Conservation (phyloP, 2,797 vertebrate genomes). For the Propithecus deckenii region DNA sequence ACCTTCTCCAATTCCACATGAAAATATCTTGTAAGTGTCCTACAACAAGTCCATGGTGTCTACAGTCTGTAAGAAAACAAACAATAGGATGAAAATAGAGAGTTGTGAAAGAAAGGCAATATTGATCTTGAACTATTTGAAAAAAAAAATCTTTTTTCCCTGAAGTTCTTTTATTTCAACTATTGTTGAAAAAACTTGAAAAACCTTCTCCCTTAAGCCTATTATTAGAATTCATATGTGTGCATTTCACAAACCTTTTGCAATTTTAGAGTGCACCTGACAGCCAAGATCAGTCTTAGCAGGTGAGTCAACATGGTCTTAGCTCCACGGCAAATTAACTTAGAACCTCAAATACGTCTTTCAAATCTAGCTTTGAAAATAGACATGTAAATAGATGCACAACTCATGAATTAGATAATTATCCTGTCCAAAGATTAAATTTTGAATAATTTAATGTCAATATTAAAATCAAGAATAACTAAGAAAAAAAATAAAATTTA, state of each 20-base stretch:
- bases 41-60: neutral
- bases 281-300: neutral
- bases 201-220: neutral
- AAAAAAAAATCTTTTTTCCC: neutral
- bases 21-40: neutral
- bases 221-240: neutral
- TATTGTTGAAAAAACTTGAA: neutral
- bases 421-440: neutral
- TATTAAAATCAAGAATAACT: neutral
- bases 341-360: neutral
- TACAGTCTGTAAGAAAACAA: neutral
- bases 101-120: neutral
- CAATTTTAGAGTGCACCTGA: neutral
- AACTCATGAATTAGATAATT: neutral
- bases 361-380: slow-evolving; percentile 8
- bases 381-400: neutral
- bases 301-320: neutral
- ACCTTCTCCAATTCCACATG: neutral
- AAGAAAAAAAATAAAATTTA: neutral
- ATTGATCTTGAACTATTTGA: neutral
- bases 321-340: neutral
- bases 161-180: neutral
- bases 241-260: neutral
- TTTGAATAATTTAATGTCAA: neutral
- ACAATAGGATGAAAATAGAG: neutral